Conservation (phyloP, 2,797 vertebrate species). For the Sebastolobus altivelis region DNA sequence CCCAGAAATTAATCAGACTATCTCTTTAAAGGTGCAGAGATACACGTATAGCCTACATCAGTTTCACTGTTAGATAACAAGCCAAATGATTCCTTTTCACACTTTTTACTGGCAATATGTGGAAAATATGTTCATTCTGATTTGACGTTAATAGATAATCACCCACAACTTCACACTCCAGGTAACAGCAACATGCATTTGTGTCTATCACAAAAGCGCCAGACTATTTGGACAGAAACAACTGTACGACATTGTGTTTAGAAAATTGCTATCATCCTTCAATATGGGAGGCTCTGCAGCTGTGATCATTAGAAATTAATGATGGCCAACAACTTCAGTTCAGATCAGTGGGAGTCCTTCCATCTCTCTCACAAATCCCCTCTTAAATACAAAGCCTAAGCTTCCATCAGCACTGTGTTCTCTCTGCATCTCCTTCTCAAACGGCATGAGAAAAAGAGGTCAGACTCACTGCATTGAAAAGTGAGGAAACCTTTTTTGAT, state of each 20-base stretch:
- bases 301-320: slow-evolving; percentile 42
- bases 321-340: slow-evolving; percentile 26
- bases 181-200: neutral
- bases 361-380: slow-evolving; percentile 56
- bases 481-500: neutral
- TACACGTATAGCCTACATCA: neutral
- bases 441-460: slow-evolving; percentile 48
- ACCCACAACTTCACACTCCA: neutral
- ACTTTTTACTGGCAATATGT: neutral
- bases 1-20: neutral
- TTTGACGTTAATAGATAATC: neutral
- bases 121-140: neutral
- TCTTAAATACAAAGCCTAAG: slow-evolving; percentile 59
- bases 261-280: slow-evolving; percentile 5
- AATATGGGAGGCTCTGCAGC: slow-evolving; percentile 23
- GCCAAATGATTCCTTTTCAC: neutral
- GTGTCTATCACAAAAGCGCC: neutral
- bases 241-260: neutral
- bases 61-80: neutral
- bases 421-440: slow-evolving; percentile 38
- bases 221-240: slow-evolving; percentile 9
- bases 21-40: neutral
- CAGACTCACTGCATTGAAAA: slow-evolving; percentile 9
- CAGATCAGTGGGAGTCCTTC: slow-evolving; percentile 46
- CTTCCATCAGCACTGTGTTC: slow-evolving; percentile 40